phyloP scores from a whole-genome alignment of 2,113 vertebrate genomes.

The Pelmatolapia mariae region DNA sequence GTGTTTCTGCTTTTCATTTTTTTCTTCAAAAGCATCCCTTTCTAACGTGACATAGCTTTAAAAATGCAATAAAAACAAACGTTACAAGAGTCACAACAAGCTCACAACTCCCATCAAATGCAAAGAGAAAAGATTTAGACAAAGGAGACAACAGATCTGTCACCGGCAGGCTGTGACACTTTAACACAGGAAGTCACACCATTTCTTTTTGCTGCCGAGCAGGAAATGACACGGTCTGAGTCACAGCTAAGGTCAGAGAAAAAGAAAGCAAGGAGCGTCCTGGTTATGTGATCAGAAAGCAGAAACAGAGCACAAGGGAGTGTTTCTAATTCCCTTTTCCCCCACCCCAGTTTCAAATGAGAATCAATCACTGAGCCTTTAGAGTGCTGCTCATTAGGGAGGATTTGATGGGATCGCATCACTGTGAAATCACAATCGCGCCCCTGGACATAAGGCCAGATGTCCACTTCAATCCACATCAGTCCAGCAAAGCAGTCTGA shows the following conservation, averaged over 20 bases:
- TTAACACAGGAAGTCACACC: conserved; percentile 3
- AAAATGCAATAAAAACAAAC: neutral
- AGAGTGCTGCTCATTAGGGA: neutral
- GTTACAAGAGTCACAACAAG: neutral
- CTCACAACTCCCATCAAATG: neutral
- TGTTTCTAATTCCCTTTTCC: neutral
- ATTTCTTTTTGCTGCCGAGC: neutral
- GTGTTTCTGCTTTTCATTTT: neutral
- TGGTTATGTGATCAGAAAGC: neutral
- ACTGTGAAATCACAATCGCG: neutral
- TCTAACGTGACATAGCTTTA: neutral
- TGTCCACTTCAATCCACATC: neutral
- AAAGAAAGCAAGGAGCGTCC: neutral
- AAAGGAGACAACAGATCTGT: neutral
- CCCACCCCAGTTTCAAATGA: neutral
- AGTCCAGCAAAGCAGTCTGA: neutral
- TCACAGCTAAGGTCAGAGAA: neutral
- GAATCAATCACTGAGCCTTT: neutral
- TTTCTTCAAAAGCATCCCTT: neutral
- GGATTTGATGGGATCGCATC: neutral
- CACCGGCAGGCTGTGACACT: neutral
- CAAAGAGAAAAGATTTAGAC: conserved; percentile 9
- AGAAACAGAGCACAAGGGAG: neutral
- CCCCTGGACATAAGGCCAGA: neutral
- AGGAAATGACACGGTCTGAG: neutral